Conservation (phyloP, 2,797 vertebrate genomes). For the Lophius americanus region DNA sequence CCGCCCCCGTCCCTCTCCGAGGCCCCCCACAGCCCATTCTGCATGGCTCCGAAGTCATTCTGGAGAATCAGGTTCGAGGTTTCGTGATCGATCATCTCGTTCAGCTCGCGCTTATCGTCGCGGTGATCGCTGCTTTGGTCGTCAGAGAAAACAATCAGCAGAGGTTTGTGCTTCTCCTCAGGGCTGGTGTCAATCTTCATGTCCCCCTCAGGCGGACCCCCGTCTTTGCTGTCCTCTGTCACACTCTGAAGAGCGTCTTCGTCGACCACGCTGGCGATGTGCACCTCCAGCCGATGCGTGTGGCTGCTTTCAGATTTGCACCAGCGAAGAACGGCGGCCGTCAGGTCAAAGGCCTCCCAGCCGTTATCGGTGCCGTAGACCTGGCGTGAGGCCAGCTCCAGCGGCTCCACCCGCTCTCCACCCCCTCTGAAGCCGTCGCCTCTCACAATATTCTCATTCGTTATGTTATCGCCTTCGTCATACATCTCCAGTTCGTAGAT, state of each 20-base stretch:
- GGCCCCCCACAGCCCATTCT: conserved; percentile 73
- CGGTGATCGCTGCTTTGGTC: conserved; percentile 91
- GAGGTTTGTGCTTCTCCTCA: conserved; percentile 90
- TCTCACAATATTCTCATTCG: conserved; percentile 27
- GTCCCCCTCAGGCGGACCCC: conserved; percentile 69
- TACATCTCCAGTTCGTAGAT: conserved; percentile 84
- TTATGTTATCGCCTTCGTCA: conserved; percentile 47
- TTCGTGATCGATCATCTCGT: conserved; percentile 94
- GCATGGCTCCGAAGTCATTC: conserved; percentile 73
- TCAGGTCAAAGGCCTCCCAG: conserved; percentile 96
- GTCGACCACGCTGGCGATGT: conserved; percentile 84
- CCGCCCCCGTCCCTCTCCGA: conserved; percentile 45
- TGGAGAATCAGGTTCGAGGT: conserved; percentile 76
- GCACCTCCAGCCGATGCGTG: conserved; percentile 91
- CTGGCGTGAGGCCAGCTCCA: conserved; percentile 88
- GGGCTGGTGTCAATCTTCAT: conserved; percentile 89
- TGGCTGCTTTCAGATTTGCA: conserved; percentile 81
- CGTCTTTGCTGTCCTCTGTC: conserved; percentile 46
- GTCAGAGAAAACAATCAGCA: conserved; percentile 95
- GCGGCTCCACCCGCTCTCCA: conserved; percentile 59
- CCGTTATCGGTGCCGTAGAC: conserved; percentile 88
- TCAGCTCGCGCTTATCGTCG: conserved; percentile 89
- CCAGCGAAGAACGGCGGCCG: conserved; percentile 87
- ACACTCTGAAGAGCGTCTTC: conserved; percentile 37
- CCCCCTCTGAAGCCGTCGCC: conserved; percentile 37